phyloP scores from a whole-genome alignment of 2,797 vertebrate genomes.

The Australoheros facetus region DNA sequence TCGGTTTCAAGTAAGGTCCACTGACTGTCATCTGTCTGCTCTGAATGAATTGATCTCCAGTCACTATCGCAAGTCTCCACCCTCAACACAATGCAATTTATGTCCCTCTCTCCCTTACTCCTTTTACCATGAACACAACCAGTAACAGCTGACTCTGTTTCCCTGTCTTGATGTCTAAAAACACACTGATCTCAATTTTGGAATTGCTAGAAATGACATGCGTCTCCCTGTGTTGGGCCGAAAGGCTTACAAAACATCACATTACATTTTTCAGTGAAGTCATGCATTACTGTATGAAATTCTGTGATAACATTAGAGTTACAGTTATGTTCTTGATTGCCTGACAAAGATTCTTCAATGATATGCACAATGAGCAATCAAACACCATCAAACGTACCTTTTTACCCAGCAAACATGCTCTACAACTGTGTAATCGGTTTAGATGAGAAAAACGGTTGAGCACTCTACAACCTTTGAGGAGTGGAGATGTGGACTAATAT shows the following conservation, averaged over 20 bases:
- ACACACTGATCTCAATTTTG: not conserved
- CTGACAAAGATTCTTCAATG: not conserved
- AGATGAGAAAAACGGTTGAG: no score
- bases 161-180: not conserved
- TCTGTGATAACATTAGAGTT: not conserved
- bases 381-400: not conserved
- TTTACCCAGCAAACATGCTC: no score
- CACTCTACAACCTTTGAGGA: no score
- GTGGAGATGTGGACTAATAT: no score
- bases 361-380: not conserved
- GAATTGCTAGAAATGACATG: not conserved
- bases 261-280: not conserved
- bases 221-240: not conserved
- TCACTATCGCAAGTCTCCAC: slow-evolving; percentile 64
- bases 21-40: not conserved
- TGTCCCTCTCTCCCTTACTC: slow-evolving; percentile 30
- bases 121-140: slow-evolving; percentile 29
- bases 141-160: slow-evolving; percentile 35
- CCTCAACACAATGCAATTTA: slow-evolving; percentile 48
- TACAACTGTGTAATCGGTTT: no score
- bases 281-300: not conserved
- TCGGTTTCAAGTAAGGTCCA: no score
- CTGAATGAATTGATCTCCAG: slow-evolving; percentile 73
- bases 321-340: not conserved
- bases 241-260: not conserved